Percentiles rank a stretch among this genome's conserved stretches.
Conservation (phyloP, 1,140 invertebrate genomes). For the Rhagoletis zephyria region DNA sequence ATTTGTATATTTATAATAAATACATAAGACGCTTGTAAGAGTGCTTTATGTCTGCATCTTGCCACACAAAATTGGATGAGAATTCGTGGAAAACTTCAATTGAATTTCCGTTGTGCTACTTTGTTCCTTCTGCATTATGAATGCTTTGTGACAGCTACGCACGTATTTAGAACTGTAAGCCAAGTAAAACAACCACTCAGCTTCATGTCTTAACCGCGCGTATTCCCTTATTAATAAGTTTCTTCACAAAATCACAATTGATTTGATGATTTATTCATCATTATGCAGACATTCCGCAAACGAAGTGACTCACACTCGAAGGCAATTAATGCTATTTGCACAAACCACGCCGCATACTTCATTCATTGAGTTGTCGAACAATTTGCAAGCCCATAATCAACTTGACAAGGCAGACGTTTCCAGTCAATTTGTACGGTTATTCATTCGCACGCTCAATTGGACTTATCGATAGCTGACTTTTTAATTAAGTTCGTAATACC, state of each 20-base stretch:
- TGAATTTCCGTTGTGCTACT: slow-evolving; percentile 31
- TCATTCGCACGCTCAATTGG: slow-evolving; percentile 36
- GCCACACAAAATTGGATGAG: neutral
- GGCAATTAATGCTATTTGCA: too few relatives aligned
- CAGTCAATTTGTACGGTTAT: slow-evolving; percentile 28
- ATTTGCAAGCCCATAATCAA: neutral
- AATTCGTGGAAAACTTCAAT: slow-evolving; percentile 42
- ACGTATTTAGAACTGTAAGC: neutral
- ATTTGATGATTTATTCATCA: neutral
- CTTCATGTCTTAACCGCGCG: neutral
- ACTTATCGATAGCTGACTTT: slow-evolving; percentile 33
- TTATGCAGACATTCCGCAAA: too few relatives aligned
- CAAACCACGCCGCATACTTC: too few relatives aligned
- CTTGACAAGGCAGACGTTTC: slow-evolving; percentile 13
- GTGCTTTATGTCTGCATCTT: too few relatives aligned
- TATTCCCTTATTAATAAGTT: slow-evolving; percentile 19
- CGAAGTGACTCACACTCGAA: too few relatives aligned
- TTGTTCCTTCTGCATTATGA: neutral
- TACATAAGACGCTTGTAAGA: too few relatives aligned
- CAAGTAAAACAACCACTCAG: neutral
- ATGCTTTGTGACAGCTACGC: slow-evolving; percentile 1
- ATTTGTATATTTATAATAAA: neutral
- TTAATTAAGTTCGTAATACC: slow-evolving; percentile 37
- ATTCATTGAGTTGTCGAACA: neutral
- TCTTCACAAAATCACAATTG: neutral